Percentiles rank a stretch among this genome's conserved stretches.
These are phyloP conservation scores for Dynastes tityus DNA, from an alignment of 2,888 invertebrate species.

Conservation along the genomic window DNA sequence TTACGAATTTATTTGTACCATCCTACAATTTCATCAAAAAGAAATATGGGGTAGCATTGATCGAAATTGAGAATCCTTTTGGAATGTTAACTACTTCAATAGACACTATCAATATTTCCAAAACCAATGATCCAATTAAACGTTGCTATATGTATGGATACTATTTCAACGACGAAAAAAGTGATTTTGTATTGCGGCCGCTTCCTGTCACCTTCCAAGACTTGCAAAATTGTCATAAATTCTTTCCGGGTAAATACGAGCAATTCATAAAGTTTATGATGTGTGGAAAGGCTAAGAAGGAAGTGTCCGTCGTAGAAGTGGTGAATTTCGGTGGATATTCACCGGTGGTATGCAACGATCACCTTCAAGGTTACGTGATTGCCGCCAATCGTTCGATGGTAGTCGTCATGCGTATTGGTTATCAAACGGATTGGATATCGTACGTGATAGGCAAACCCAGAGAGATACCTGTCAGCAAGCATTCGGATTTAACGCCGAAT, in stretches of 20 bases:
- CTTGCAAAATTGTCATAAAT: not conserved
- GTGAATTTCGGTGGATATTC: not conserved
- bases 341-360: not conserved
- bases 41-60: not conserved
- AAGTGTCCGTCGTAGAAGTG: not conserved
- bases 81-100: not conserved
- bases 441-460: not conserved
- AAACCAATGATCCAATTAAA: too few species aligned
- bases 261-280: not conserved
- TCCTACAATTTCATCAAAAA: not conserved
- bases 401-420: not conserved
- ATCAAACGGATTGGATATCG: constrained; percentile 1
- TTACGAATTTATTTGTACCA: not conserved
- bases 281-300: not conserved
- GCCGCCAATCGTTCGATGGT: not conserved
- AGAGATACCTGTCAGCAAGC: too few species aligned
- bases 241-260: not conserved
- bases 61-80: constrained; percentile 1
- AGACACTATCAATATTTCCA: not conserved
- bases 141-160: not conserved
- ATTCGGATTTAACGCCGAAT: too few species aligned
- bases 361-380: constrained; percentile 1
- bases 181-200: not conserved
- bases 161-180: not conserved
- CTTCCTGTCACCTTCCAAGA: not conserved